Evolutionary conservation across 1,140 invertebrate species (phyloP).

Genomic region (Thalassaphorura encarpata): DNA sequence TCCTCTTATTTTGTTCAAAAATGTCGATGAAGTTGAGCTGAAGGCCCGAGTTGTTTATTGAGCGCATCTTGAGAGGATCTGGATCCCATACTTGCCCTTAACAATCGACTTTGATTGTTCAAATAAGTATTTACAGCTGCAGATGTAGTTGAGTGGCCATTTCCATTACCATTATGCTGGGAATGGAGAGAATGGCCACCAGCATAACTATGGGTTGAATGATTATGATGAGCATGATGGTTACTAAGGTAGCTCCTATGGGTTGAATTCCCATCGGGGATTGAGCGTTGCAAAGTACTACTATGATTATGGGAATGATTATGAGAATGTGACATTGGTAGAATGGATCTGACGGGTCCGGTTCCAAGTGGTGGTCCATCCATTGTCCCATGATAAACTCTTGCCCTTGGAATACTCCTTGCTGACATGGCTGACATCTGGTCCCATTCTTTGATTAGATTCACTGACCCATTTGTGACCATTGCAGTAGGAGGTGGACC

Average conservation of each 20-base stretch:
- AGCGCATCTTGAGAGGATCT: conserved; percentile 33
- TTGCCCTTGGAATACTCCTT: conserved; percentile 70
- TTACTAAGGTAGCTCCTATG: conserved; percentile 25
- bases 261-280: conserved; percentile 29
- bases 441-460: conserved; percentile 63
- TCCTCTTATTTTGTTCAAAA: conserved; percentile 28
- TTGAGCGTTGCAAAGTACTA: conserved; percentile 44
- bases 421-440: conserved; percentile 84
- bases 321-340: background rate
- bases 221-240: conserved; percentile 29
- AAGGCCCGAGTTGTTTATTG: conserved; percentile 25
- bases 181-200: too few species aligned
- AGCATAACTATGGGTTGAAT: conserved; percentile 27
- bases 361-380: conserved; percentile 35
- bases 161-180: too few species aligned
- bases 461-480: conserved; percentile 36
- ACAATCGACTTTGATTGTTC: conserved; percentile 23
- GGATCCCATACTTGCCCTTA: conserved; percentile 29
- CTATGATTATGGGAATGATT: conserved; percentile 7
- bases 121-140: conserved; percentile 22
- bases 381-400: conserved; percentile 48
- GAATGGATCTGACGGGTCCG: background rate
- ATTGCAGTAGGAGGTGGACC: conserved; percentile 3
- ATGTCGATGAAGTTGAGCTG: conserved; percentile 16
- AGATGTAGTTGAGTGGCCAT: conserved; percentile 1